phyloP scores from a whole-genome alignment of 2,888 invertebrate species.

The Drosophila putrida region DNA sequence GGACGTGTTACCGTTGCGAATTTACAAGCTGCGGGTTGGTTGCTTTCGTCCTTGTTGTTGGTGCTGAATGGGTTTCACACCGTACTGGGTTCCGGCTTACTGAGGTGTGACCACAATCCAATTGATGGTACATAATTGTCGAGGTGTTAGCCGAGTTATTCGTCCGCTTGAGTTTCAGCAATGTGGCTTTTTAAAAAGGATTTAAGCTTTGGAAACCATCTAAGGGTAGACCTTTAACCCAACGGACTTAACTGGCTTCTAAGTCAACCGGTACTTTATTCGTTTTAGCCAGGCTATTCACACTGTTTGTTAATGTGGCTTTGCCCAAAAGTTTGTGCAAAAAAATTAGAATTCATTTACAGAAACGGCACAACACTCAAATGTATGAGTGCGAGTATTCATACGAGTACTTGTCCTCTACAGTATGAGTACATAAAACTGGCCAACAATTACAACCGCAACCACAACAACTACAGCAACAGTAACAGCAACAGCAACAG shows the following conservation, averaged over 20 bases:
- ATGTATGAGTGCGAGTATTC: constrained; percentile 32
- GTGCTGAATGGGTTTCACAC: constrained; percentile 38
- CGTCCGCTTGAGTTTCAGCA: constrained; percentile 16
- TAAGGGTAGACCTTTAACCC: background rate
- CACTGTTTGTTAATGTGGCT: constrained; percentile 41
- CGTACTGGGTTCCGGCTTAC: constrained; percentile 8
- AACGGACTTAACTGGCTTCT: constrained; percentile 5
- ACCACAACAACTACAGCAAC: constrained; percentile 24
- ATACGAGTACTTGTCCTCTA: constrained; percentile 5
- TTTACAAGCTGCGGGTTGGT: constrained; percentile 18
- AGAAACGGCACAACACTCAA: constrained; percentile 56
- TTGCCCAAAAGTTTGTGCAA: constrained; percentile 64
- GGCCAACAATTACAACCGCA: constrained; percentile 29
- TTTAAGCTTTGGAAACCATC: constrained; percentile 7
- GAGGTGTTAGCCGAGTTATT: constrained; percentile 44
- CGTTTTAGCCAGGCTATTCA: constrained; percentile 25
- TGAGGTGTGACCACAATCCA: constrained; percentile 56
- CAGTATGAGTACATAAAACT: constrained; percentile 46
- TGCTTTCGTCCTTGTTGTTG: constrained; percentile 1
- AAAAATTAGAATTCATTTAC: constrained; percentile 78
- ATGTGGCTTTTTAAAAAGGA: background rate
- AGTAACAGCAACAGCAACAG: constrained; percentile 7
- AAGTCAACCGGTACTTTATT: constrained; percentile 15
- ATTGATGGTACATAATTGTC: constrained; percentile 58
- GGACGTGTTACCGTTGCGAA: constrained; percentile 14